These are phyloP conservation scores for Orchestia grillus DNA, from an alignment of 1,140 invertebrate genomes.

Conservation along the genomic window DNA sequence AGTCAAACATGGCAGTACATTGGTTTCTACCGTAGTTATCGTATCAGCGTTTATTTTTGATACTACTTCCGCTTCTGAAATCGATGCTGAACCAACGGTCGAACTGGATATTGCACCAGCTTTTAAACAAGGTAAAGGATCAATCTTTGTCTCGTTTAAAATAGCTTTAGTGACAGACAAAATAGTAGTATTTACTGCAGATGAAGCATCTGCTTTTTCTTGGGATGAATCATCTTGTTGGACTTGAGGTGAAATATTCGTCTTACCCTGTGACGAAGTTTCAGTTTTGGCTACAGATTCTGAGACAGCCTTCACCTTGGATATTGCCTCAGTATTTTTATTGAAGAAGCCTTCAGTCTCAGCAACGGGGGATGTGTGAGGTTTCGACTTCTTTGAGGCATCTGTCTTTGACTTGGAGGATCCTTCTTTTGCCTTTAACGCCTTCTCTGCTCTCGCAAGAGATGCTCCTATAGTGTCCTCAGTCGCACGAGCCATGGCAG, in stretches of 20 bases:
- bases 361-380: background rate
- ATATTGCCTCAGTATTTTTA: background rate
- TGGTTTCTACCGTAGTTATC: background rate
- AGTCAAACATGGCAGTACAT: background rate
- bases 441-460: background rate
- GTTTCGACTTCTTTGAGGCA: background rate
- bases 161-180: background rate
- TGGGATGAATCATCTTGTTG: background rate
- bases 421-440: background rate
- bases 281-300: background rate
- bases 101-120: background rate
- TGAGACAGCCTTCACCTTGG: background rate
- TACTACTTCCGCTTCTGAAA: background rate
- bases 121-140: background rate
- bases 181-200: background rate
- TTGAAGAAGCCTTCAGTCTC: background rate
- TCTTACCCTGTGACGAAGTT: background rate
- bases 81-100: background rate
- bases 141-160: background rate
- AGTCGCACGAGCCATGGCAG: background rate
- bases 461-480: background rate
- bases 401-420: background rate
- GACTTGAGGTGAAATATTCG: background rate
- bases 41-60: background rate
- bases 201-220: background rate